A percentile compares a stretch with the other conserved stretches of the same genome.
phyloP scores from a whole-genome alignment of 2,888 invertebrate species.

The Pachydiplax longipennis region DNA sequence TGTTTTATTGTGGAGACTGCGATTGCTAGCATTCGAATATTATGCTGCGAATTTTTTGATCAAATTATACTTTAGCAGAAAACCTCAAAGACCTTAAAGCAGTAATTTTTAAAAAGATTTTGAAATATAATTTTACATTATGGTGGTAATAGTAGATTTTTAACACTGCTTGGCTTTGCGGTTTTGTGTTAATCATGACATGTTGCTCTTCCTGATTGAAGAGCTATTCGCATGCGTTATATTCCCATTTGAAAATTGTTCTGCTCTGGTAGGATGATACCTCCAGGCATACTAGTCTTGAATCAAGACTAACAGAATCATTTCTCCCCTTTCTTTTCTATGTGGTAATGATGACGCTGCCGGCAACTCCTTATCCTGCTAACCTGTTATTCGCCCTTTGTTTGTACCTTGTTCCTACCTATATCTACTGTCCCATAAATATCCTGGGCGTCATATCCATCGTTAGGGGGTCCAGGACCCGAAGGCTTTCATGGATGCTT shows the following conservation, averaged over 20 bases:
- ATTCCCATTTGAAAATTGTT: not conserved
- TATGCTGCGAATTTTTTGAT: not conserved
- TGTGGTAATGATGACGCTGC: constrained; percentile 42
- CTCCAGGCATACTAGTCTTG: constrained; percentile 34
- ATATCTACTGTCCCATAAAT: not conserved
- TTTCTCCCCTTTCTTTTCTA: constrained; percentile 46
- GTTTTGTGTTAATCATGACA: not conserved
- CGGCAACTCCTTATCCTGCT: not conserved
- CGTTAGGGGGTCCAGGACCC: constrained; percentile 46
- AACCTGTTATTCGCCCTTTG: not conserved
- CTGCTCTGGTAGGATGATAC: constrained; percentile 37
- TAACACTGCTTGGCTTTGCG: not conserved
- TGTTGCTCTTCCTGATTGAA: not conserved
- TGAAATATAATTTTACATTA: not conserved
- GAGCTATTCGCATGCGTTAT: constrained; percentile 33
- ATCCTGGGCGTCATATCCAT: constrained; percentile 25
- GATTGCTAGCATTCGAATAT: not conserved
- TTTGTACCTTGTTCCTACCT: not conserved
- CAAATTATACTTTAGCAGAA: not conserved
- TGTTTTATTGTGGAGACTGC: not conserved
- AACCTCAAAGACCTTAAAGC: not conserved
- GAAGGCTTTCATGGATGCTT: constrained; percentile 47
- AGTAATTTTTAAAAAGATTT: not conserved
- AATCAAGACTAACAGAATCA: constrained; percentile 36
- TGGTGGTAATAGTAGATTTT: not conserved